Base-by-base conservation (phyloP, 2,113 vertebrate species). In the Semicossyphus pulcher region DNA sequence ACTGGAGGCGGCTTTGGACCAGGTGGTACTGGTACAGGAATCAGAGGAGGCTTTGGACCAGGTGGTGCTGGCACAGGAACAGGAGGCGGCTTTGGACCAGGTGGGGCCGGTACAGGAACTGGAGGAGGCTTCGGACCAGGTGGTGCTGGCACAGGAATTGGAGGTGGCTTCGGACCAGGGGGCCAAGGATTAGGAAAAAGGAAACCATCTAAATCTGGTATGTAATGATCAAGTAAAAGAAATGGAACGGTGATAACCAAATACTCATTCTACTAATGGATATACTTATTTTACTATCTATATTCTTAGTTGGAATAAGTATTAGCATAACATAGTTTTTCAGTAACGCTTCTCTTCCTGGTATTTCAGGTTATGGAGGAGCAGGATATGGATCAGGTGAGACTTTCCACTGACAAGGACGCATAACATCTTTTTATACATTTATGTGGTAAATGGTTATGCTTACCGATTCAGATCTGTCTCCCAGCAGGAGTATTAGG, bases 171-270 rank as follows among this genome's bases (percentile, higher is more conserved):
- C n/a, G 80, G 83, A 59, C 77, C 64, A 26, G 72, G 53, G 14
- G 78, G 89, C 4, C 76, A 78, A 70, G 57, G 72, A 59, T 39
- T 62, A 20, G 83, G 72, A 80, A 87, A 85, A 86, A 72, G 78
- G 18, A 44, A 44, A 44, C 41, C 41, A 18, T 72, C 56, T 31
- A 91, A 91, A 89, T 83, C 89, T 71, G 89, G 91, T 84, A 59
- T 32, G 62, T 52, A 31, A 23, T 2, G 12, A 62, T 60, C 12
- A 52, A 34, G 4, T 63, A 12, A 37, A 49, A n/a, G 1, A 45
- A 3, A 10, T 16, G 23, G 7, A 36, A 3, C 32, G 4, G 10
- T 47, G 1, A 36, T 21, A 48, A 3, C 4, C 0, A 42, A 18
- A 60, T 25, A 39, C 41, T n/a, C n/a, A n/a, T n/a, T n/a, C n/a